Evolutionary conservation across 2,797 vertebrate species (phyloP).

Genomic region (Macrochelys suwanniensis): DNA sequence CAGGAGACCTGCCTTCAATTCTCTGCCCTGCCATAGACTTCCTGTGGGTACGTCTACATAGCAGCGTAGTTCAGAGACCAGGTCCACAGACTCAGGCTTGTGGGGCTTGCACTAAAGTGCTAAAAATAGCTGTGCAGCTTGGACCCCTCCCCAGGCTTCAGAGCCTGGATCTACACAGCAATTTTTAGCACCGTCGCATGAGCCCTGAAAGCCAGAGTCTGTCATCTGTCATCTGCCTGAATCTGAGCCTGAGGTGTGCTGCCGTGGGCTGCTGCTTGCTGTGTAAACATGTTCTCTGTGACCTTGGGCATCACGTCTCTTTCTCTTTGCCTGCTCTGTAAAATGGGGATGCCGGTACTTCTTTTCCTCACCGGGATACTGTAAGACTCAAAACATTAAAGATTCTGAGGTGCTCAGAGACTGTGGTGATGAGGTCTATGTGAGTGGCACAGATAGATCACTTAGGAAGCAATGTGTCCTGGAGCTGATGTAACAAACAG

Average conservation of each 20-base stretch:
- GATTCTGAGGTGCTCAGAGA: neutral
- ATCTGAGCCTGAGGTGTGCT: too few relatives aligned
- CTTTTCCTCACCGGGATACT: neutral
- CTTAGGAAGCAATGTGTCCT: neutral
- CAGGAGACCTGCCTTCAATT: neutral
- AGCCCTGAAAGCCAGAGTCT: neutral
- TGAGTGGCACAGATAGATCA: neutral
- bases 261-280: neutral
- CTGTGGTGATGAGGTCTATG: neutral
- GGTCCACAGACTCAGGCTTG: neutral
- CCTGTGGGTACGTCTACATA: neutral
- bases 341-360: neutral
- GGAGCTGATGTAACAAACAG: neutral
- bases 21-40: neutral
- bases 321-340: neutral
- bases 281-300: neutral
- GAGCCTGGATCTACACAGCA: neutral
- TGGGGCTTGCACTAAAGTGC: neutral
- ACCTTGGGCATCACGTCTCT: neutral
- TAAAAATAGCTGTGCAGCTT: neutral
- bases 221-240: neutral
- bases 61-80: neutral
- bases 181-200: neutral
- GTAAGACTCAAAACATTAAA: neutral
- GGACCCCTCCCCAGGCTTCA: neutral